Evolutionary conservation across 2,888 invertebrate genomes (phyloP).

Genomic region (Rhamnusium bicolor): DNA sequence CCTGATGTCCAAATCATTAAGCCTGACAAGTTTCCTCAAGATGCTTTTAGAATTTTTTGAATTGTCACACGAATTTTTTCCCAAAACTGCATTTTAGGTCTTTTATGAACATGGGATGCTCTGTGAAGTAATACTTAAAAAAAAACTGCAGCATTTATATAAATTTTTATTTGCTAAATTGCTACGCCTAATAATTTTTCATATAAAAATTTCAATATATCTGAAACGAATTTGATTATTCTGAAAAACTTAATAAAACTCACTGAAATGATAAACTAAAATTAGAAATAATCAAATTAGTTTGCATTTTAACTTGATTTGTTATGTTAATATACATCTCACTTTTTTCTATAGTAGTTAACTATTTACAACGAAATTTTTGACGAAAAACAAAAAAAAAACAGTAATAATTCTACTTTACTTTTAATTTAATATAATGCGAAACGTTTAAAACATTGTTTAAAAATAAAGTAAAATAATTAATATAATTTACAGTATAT

Average conservation of each 20-base stretch:
- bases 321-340: conserved; percentile 36
- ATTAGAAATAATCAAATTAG: conserved; percentile 27
- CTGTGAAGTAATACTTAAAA: no score
- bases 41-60: no score
- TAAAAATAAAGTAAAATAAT: conserved; percentile 3
- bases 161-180: conserved; percentile 35
- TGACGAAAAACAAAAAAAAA: not conserved
- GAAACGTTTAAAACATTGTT: not conserved
- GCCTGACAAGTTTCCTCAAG: no score
- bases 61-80: no score
- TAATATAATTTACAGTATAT: not conserved
- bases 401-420: conserved; percentile 3
- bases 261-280: not conserved
- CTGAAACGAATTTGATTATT: conserved; percentile 24
- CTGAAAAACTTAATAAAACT: not conserved
- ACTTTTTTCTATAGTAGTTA: conserved; percentile 31
- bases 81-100: no score
- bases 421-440: not conserved
- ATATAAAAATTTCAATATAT: conserved; percentile 36
- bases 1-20: no score
- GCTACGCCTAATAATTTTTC: conserved; percentile 32
- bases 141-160: conserved; percentile 17
- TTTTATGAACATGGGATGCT: no score
- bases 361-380: conserved; percentile 34
- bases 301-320: conserved; percentile 18